These are phyloP conservation scores for Lordiphosa stackelbergi DNA, from an alignment of 1,140 invertebrate species.

Conservation along the genomic window DNA sequence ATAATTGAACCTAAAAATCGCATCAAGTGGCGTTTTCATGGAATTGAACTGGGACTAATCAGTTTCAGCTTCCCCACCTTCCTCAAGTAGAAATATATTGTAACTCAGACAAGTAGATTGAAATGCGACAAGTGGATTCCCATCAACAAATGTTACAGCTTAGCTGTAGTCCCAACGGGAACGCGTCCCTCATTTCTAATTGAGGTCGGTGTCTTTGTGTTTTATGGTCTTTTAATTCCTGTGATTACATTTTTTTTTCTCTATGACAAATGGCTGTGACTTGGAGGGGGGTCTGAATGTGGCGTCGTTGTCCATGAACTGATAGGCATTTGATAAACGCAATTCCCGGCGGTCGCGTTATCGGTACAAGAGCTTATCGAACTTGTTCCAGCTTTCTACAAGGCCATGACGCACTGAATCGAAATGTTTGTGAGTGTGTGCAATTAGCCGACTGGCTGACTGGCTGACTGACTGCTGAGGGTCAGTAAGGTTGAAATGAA, in stretches of 20 bases:
- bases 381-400: slow-evolving; percentile 5
- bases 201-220: not conserved
- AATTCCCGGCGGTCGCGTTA: not conserved
- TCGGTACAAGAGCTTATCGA: slow-evolving; percentile 6
- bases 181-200: no score
- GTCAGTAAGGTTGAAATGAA: slow-evolving; percentile 2
- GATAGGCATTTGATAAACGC: slow-evolving; percentile 16
- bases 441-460: slow-evolving; percentile 2
- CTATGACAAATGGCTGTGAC: not conserved
- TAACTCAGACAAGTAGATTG: no score
- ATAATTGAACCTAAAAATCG: no score
- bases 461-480: not conserved
- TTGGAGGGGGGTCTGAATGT: not conserved
- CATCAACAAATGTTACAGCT: no score
- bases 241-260: slow-evolving; percentile 23
- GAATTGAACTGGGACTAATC: no score
- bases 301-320: slow-evolving; percentile 29
- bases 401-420: slow-evolving; percentile 6
- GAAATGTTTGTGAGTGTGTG: slow-evolving; percentile 6
- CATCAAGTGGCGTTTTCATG: no score
- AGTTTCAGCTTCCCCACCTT: no score
- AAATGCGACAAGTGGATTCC: no score
- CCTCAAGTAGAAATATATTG: no score
- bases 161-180: no score
- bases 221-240: slow-evolving; percentile 38